Conservation (phyloP, 2,113 vertebrate genomes). For the Benitochromis conjunctus region DNA sequence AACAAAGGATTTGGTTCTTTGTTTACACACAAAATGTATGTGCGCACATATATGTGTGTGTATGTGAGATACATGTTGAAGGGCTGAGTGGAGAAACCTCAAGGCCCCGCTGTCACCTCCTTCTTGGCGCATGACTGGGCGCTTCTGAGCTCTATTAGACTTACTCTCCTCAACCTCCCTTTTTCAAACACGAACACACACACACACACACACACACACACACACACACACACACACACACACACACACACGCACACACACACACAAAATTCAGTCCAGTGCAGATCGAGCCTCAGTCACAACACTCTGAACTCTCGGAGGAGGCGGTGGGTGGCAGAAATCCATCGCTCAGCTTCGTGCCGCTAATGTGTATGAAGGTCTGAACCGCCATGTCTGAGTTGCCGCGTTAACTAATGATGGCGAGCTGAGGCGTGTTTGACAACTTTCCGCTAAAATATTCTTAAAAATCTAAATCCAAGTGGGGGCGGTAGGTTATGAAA, state of each 20-base stretch:
- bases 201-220: background rate
- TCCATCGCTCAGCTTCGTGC: slow-evolving; percentile 41
- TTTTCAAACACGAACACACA: background rate
- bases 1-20: slow-evolving; percentile 72
- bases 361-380: slow-evolving; percentile 45
- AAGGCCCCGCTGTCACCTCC: slow-evolving; percentile 87
- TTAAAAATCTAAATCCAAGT: slow-evolving; percentile 33
- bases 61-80: slow-evolving; percentile 1
- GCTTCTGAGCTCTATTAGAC: slow-evolving; percentile 67
- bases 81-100: slow-evolving; percentile 73
- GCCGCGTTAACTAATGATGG: slow-evolving; percentile 6
- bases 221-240: background rate
- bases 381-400: slow-evolving; percentile 37
- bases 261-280: slow-evolving; percentile 75
- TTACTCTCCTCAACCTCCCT: slow-evolving; percentile 8
- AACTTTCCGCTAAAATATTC: slow-evolving; percentile 33
- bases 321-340: slow-evolving; percentile 71
- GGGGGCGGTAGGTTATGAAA: background rate
- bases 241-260: background rate
- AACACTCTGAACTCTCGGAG: slow-evolving; percentile 84
- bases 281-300: slow-evolving; percentile 89
- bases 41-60: slow-evolving; percentile 4
- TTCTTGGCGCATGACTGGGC: slow-evolving; percentile 90
- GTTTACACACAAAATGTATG: slow-evolving; percentile 17
- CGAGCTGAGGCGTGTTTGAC: slow-evolving; percentile 30